Conservation (phyloP, 2,797 vertebrate species). For the Tolypeutes matacus region DNA sequence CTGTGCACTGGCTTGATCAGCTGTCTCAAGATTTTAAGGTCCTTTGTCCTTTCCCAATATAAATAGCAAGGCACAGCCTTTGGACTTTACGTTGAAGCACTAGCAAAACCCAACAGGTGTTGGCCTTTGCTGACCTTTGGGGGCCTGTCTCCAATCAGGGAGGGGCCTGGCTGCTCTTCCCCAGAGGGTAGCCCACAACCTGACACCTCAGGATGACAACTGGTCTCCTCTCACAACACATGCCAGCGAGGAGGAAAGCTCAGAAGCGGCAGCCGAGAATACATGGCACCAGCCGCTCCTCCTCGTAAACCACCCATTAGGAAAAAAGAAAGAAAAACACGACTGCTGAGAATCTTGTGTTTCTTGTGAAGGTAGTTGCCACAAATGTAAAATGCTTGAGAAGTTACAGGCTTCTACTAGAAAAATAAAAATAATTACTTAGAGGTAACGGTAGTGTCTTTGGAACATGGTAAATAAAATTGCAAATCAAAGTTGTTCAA, state of each 20-base stretch:
- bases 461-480: constrained; percentile 66
- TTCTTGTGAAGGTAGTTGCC: neutral
- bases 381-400: constrained; percentile 26
- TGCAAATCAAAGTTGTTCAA: constrained; percentile 40
- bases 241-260: constrained; percentile 32
- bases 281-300: neutral
- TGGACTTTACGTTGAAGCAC: constrained; percentile 65
- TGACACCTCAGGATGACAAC: constrained; percentile 73
- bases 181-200: constrained; percentile 53
- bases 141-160: constrained; percentile 34
- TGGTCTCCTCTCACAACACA: constrained; percentile 65
- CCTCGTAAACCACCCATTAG: neutral
- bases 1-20: constrained; percentile 67
- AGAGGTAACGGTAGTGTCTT: constrained; percentile 62
- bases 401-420: constrained; percentile 61
- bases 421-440: constrained; percentile 61
- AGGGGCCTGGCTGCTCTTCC: constrained; percentile 47
- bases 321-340: neutral
- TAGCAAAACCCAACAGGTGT: constrained; percentile 80
- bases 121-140: constrained; percentile 59
- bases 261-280: neutral
- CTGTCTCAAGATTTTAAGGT: constrained; percentile 67
- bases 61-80: constrained; percentile 73
- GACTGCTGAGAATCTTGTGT: constrained; percentile 25
- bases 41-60: constrained; percentile 73